phyloP scores from a whole-genome alignment of 2,888 invertebrate species.

The Macaria liturata region DNA sequence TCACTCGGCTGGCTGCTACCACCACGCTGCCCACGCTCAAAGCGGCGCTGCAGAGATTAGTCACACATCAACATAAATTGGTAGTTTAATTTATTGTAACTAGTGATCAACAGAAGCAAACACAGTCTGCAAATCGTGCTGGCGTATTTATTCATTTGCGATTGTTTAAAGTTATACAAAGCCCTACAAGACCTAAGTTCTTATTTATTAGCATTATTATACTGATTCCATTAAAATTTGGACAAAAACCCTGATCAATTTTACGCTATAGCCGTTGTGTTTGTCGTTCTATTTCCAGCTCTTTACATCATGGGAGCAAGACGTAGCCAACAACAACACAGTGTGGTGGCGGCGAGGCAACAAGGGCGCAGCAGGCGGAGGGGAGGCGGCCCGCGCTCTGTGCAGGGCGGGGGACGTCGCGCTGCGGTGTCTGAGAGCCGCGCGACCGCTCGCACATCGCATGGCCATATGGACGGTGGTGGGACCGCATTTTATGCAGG shows the following conservation, averaged over 20 bases:
- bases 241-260: too few relatives aligned
- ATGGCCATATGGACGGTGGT: constrained; percentile 97
- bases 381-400: constrained; percentile 82
- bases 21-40: constrained; percentile 93
- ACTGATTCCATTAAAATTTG: too few relatives aligned
- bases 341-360: constrained; percentile 55
- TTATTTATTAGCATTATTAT: too few relatives aligned
- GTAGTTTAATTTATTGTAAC: too few relatives aligned
- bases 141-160: too few relatives aligned
- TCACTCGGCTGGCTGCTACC: constrained; percentile 94
- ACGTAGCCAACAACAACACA: constrained; percentile 59
- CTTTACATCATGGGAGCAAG: constrained; percentile 64
- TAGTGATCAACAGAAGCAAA: background rate
- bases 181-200: too few relatives aligned
- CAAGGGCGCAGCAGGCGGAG: constrained; percentile 36
- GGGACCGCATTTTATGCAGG: constrained; percentile 97
- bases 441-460: constrained; percentile 94
- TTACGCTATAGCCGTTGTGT: too few relatives aligned
- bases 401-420: constrained; percentile 95
- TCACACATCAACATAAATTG: constrained; percentile 93
- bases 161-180: too few relatives aligned
- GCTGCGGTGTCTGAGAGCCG: constrained; percentile 92
- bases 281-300: constrained; percentile 39
- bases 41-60: constrained; percentile 91
- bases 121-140: too few relatives aligned